These are phyloP conservation scores for Notodromas monacha DNA, from an alignment of 2,888 invertebrate species.

Conservation along the genomic window DNA sequence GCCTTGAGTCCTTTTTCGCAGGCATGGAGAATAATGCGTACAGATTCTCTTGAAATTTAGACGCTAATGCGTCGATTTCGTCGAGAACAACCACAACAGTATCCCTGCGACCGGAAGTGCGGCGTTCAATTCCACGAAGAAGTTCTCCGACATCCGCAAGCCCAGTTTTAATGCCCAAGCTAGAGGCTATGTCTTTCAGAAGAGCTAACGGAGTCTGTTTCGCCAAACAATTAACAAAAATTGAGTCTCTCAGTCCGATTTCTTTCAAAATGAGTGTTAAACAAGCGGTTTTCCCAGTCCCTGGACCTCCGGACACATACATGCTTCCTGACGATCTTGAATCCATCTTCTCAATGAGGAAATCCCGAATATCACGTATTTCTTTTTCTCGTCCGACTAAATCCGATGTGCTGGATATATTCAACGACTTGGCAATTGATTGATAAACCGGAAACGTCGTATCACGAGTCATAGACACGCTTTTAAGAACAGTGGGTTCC, in stretches of 20 bases:
- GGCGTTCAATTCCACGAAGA: too few relatives aligned
- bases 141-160: too few relatives aligned
- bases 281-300: conserved; percentile 81
- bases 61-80: conserved; percentile 65
- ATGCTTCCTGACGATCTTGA: conserved; percentile 37
- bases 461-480: too few relatives aligned
- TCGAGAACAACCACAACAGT: conserved; percentile 57
- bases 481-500: too few relatives aligned
- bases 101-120: too few relatives aligned
- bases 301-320: conserved; percentile 85
- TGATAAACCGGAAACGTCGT: too few relatives aligned
- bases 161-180: too few relatives aligned
- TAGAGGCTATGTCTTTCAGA: too few relatives aligned
- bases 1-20: conserved; percentile 25
- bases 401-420: too few relatives aligned
- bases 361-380: conserved; percentile 28
- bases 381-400: conserved; percentile 40
- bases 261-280: conserved; percentile 35
- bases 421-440: too few relatives aligned
- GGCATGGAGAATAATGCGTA: conserved; percentile 88
- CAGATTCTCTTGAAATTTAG: conserved; percentile 44
- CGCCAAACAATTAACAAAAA: conserved; percentile 60
- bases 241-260: conserved; percentile 25
- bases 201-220: conserved; percentile 46
- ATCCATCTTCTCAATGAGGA: conserved; percentile 30